A percentile compares a stretch with the other conserved stretches of the same genome.
Evolutionary conservation across 2,113 vertebrate species (phyloP).

Genomic region (Cricetomys ansorgei): DNA sequence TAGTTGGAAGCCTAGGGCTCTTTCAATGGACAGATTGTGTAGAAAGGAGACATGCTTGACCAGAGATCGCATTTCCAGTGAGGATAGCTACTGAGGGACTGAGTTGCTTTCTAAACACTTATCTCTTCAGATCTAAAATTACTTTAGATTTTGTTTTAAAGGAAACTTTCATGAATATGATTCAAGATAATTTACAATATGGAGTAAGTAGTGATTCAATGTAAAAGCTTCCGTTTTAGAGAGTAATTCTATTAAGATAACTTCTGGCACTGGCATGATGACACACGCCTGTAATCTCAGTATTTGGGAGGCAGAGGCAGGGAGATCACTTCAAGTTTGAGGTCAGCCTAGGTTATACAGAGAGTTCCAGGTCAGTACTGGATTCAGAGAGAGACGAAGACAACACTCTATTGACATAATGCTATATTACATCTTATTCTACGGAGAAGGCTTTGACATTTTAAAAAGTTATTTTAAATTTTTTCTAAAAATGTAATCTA

Average conservation of each 20-base stretch:
- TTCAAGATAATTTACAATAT: neutral
- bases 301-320: neutral
- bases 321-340: neutral
- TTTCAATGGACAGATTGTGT: neutral
- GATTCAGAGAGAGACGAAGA: neutral
- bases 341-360: neutral
- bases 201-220: slow-evolving; percentile 32
- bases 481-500: slow-evolving; percentile 80
- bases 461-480: slow-evolving; percentile 75
- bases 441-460: slow-evolving; percentile 79
- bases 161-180: slow-evolving; percentile 34
- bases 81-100: neutral
- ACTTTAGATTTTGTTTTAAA: slow-evolving; percentile 51
- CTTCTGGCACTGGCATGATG: neutral
- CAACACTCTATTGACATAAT: slow-evolving; percentile 50
- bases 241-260: slow-evolving; percentile 59
- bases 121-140: slow-evolving; percentile 30
- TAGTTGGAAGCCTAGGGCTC: neutral
- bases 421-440: slow-evolving; percentile 64
- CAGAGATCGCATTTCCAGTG: slow-evolving; percentile 43
- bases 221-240: slow-evolving; percentile 59
- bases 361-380: neutral
- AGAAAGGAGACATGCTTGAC: neutral
- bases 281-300: neutral
- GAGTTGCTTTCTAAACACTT: slow-evolving; percentile 39